Base-by-base conservation (phyloP, 1,140 invertebrate genomes). In the Diorhabda sublineata region DNA sequence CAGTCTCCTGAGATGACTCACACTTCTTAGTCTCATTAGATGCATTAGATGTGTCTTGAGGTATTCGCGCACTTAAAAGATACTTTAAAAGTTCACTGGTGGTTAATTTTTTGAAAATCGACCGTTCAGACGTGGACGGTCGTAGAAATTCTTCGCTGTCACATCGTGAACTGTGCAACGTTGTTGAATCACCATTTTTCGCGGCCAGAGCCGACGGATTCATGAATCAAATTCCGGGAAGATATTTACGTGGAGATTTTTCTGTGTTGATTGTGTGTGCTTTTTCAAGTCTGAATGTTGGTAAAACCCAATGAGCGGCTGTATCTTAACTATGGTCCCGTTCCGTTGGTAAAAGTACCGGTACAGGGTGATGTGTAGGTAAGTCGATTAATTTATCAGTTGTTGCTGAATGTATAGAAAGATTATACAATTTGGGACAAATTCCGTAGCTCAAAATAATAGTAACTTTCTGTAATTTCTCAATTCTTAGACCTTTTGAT, bases 141-240 rank as follows among this genome's bases (percentile, higher is more conserved):
- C 45, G 60, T 58, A 11, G 44, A 58, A 44, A 57, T 26, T n/a
- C 42, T 66, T 47, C 64, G 47, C 63, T 58, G 57, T 42, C 58
- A 47, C 26, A 42, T 41, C 42, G 43, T 26, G 43, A 45, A 57
- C 44, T 69, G 56, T 47, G 47, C 64, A 67, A 56, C 61, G 47
- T 44, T 43, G 70, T 69, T 71, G 70, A 71, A 67, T 70, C 69
- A 71, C 67, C 70, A 71, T 59, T 70, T 71, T 71, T 68, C 58
- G 66, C 67, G 66, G 67, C 64, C 70, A 71, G 65, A 64, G 66
- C 69, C 58, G 26, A 66, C 66, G 67, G 70, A 71, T 71, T 71
- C 70, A 71, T 64, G 66, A 66, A 71, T 64, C 57, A 64, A 71
- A 59, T 70, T 71, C 70, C 44, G 45, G 58, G 70, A 71, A 71